A percentile compares a stretch with the other conserved stretches of the same genome.
Evolutionary conservation across 2,797 vertebrate genomes (phyloP).

Genomic region (Cichlasoma orientale): DNA sequence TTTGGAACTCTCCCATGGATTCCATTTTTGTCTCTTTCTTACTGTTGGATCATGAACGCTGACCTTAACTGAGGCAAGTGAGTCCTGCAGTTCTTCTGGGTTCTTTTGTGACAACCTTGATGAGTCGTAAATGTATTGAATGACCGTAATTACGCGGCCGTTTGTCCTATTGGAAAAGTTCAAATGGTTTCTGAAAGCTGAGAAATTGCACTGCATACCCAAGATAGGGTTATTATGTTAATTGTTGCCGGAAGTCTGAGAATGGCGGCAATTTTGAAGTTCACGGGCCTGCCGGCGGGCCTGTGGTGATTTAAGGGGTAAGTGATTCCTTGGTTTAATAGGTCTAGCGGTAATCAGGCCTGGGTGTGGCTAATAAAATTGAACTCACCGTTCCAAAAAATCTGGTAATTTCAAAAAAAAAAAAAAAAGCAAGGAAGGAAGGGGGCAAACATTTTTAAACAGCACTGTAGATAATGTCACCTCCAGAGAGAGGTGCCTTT

Average conservation of each 20-base stretch:
- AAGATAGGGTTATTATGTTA: too few species aligned
- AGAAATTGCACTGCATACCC: too few species aligned
- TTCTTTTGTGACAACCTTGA: too few species aligned
- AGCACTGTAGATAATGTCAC: slow-evolving; percentile 23
- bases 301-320: neutral
- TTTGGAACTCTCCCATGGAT: neutral
- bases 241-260: too few species aligned
- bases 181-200: too few species aligned
- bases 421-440: neutral
- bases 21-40: neutral
- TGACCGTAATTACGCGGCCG: too few species aligned
- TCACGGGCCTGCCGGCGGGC: too few species aligned
- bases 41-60: neutral
- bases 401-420: too few species aligned
- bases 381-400: fast-evolving
- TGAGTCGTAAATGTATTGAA: too few species aligned
- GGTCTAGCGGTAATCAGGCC: neutral
- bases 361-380: neutral
- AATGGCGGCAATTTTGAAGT: too few species aligned
- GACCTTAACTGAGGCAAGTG: neutral
- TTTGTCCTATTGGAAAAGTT: too few species aligned
- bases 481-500: slow-evolving; percentile 35
- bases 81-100: neutral
- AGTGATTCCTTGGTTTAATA: neutral
- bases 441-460: fast-evolving